Evolutionary conservation across 1,140 invertebrate genomes (phyloP).

Genomic region (Cyphomyrmex costatus): DNA sequence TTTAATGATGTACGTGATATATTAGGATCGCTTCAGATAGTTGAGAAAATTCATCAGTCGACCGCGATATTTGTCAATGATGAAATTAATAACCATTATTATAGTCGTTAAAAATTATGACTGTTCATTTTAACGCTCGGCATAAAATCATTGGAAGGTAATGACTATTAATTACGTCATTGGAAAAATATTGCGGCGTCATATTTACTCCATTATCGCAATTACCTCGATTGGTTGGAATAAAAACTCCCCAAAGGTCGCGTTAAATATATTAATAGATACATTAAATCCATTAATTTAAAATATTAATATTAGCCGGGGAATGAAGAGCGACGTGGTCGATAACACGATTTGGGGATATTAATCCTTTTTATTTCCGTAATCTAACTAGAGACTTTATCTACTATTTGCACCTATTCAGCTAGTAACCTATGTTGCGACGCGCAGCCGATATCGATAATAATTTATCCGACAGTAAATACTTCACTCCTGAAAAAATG

Average conservation of each 20-base stretch:
- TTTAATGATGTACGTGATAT: background rate
- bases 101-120: conserved; percentile 53
- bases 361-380: conserved; percentile 48
- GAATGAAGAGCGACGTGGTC: conserved; percentile 52
- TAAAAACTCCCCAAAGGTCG: conserved; percentile 50
- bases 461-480: conserved; percentile 28
- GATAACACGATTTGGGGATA: conserved; percentile 6
- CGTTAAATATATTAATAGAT: conserved; percentile 58
- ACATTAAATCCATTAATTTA: conserved; percentile 61
- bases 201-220: conserved; percentile 58
- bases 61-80: background rate
- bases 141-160: conserved; percentile 34
- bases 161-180: conserved; percentile 60
- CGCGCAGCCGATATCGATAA: conserved; percentile 23
- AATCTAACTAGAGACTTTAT: conserved; percentile 34
- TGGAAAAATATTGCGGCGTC: conserved; percentile 57
- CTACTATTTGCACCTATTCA: conserved; percentile 7
- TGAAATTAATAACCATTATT: conserved; percentile 33
- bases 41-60: conserved; percentile 14
- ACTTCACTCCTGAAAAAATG: conserved; percentile 4
- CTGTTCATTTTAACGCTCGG: conserved; percentile 28
- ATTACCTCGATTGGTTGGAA: conserved; percentile 18
- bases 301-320: conserved; percentile 40
- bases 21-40: background rate
- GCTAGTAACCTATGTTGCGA: background rate